Conservation (phyloP, 2,113 vertebrate genomes). For the Poeciliopsis prolifica region DNA sequence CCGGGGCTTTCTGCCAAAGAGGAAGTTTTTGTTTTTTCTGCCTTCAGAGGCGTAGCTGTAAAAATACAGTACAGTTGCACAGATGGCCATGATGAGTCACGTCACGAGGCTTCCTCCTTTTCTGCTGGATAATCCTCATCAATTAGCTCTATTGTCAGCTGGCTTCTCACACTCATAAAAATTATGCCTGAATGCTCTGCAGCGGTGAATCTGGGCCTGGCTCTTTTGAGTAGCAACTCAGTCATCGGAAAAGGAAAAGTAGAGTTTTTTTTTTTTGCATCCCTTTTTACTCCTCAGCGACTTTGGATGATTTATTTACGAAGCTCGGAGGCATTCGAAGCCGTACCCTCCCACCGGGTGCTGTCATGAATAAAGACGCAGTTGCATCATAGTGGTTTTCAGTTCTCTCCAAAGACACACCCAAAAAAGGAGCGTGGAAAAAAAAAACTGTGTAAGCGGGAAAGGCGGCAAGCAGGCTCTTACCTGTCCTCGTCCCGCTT, state of each 20-base stretch:
- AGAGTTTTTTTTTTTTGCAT: slow-evolving; percentile 15
- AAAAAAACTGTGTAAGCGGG: slow-evolving; percentile 47
- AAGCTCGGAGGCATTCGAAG: slow-evolving; percentile 46
- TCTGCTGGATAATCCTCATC: slow-evolving; percentile 69
- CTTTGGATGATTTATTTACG: slow-evolving; percentile 71
- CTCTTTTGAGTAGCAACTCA: slow-evolving; percentile 64
- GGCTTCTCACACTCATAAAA: slow-evolving; percentile 59
- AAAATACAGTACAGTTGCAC: slow-evolving; percentile 58
- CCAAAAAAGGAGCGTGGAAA: slow-evolving; percentile 32
- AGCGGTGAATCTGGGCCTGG: slow-evolving; percentile 47
- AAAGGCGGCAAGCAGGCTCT: slow-evolving; percentile 44
- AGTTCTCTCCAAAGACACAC: slow-evolving; percentile 52
- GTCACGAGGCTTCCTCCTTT: slow-evolving; percentile 67
- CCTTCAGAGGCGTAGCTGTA: slow-evolving; percentile 47
- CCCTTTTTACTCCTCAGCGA: slow-evolving; percentile 55
- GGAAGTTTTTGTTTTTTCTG: slow-evolving; percentile 55
- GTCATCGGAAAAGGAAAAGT: slow-evolving; percentile 50
- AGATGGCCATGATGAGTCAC: slow-evolving; percentile 70
- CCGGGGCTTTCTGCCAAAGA: slow-evolving; percentile 62
- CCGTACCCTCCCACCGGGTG: slow-evolving; percentile 58
- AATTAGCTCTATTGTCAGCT: slow-evolving; percentile 70
- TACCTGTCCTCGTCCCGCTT: slow-evolving; percentile 51
- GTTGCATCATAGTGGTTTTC: slow-evolving; percentile 69
- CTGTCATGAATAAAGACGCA: slow-evolving; percentile 58
- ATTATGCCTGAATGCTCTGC: slow-evolving; percentile 51